phyloP scores from a whole-genome alignment of 1,140 invertebrate species.

The Cydia fagiglandana region DNA sequence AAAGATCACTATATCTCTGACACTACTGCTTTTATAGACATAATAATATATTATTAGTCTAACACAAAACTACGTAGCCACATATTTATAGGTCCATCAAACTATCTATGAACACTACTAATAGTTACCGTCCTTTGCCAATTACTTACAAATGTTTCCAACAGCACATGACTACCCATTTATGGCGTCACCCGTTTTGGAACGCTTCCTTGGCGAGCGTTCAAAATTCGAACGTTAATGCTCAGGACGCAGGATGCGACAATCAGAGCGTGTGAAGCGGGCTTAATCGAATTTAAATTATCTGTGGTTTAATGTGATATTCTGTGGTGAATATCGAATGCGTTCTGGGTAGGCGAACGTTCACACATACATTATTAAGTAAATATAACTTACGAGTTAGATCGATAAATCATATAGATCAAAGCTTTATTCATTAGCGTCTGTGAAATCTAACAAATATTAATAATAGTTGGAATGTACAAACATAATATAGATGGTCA shows the following conservation, averaged over 20 bases:
- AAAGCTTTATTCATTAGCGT: too few relatives aligned
- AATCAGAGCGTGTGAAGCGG: constrained; percentile 14
- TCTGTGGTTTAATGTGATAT: constrained; percentile 12
- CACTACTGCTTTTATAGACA: too few relatives aligned
- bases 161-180: neutral
- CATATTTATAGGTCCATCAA: too few relatives aligned
- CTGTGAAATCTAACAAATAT: too few relatives aligned
- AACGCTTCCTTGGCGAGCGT: constrained; percentile 18
- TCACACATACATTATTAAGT: neutral
- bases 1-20: too few relatives aligned
- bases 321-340: neutral
- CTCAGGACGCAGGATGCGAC: constrained; percentile 22
- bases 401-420: too few relatives aligned
- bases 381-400: too few relatives aligned
- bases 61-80: too few relatives aligned
- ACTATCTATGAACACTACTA: neutral
- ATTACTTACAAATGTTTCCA: neutral
- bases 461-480: too few relatives aligned
- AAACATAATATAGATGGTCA: too few relatives aligned
- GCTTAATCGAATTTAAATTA: constrained; percentile 29
- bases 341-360: neutral
- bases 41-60: too few relatives aligned
- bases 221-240: constrained; percentile 18
- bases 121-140: neutral
- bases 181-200: constrained; percentile 14